Evolutionary conservation across 1,140 invertebrate genomes (phyloP).

Genomic region (Leptopilina clavipes): DNA sequence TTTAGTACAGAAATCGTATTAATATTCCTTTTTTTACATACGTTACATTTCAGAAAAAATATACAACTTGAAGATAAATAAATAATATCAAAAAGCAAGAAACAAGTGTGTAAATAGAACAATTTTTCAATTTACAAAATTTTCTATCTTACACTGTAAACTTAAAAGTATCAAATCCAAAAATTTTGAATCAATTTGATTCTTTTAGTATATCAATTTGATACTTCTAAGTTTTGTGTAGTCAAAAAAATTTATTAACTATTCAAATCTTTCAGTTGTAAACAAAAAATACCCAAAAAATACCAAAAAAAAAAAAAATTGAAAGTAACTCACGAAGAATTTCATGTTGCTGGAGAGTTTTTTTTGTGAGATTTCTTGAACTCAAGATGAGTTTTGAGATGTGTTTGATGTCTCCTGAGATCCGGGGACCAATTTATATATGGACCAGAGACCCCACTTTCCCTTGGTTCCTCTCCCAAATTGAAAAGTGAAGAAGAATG

Average conservation of each 20-base stretch:
- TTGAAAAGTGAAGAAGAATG: constrained; percentile 53
- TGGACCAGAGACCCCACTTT: constrained; percentile 60
- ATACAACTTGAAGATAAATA: too few relatives aligned
- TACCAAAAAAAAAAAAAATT: constrained; percentile 34
- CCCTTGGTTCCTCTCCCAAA: constrained; percentile 54
- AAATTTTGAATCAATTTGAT: too few relatives aligned
- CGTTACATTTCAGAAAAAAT: too few relatives aligned
- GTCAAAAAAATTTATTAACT: not conserved
- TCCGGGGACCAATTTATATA: constrained; percentile 67
- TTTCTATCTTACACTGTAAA: too few relatives aligned
- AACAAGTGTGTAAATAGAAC: too few relatives aligned
- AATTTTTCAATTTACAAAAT: too few relatives aligned
- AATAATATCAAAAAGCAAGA: too few relatives aligned
- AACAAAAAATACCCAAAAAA: constrained; percentile 35
- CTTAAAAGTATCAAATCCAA: too few relatives aligned
- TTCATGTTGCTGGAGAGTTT: constrained; percentile 65
- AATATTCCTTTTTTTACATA: too few relatives aligned
- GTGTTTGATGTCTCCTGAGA: constrained; percentile 57
- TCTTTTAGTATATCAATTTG: too few relatives aligned
- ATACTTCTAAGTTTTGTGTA: too few relatives aligned
- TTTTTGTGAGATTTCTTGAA: constrained; percentile 45
- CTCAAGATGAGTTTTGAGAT: constrained; percentile 58
- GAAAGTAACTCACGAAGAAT: constrained; percentile 71
- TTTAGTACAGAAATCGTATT: too few relatives aligned
- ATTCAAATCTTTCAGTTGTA: not conserved